Evolutionary conservation across 2,797 vertebrate genomes (phyloP), one percentile per base, ranked within the genome.

Genomic region (Sebastes wilsoni): DNA sequence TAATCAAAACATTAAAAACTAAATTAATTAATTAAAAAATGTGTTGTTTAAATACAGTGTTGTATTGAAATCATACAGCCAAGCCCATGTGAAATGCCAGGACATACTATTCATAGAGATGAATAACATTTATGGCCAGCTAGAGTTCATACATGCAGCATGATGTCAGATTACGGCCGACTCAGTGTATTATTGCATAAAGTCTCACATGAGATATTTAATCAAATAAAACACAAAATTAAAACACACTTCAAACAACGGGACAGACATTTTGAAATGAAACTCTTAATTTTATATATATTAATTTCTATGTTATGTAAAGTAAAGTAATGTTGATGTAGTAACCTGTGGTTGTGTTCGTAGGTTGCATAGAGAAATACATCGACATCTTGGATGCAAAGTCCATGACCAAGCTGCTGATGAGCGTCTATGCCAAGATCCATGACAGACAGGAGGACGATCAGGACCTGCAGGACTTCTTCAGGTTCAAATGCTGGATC

Each of bases 401-500:
- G 72, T 93, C 69, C 28, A 93, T 86, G 92, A 94, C 71, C 66
- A 75, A 77, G 18, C 88, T 95, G 67, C 85, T 95, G 66, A 95
- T 74, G 87, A 94, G 66, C 0, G 27, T 96, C 64, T 95, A 95
- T 0, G 83, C 92, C 0, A 84, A 75, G 71, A 93, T 96, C 66
- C 89, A 95, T 18, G 81, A 92, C 72, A 90, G 91, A 79, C 65
- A 88, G 22, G 91, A 94, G 55, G 90, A 95, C 5, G 94, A 96
- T 25, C 23, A 87, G 56, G 94, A 96, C 0, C 89, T 95, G 2
- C 93, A 93, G 80, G 89, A 93, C 34, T 94, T 95, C 84, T 96
- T 96, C 73, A 93, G 74, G 64, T 94, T 94, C 83, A 96, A 93
- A 88, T 92, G 94, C 56, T 96, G 96, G 95, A 92, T 93, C 64